Conservation (phyloP, 2,888 invertebrate species). For the Pristionchus mayeri region DNA sequence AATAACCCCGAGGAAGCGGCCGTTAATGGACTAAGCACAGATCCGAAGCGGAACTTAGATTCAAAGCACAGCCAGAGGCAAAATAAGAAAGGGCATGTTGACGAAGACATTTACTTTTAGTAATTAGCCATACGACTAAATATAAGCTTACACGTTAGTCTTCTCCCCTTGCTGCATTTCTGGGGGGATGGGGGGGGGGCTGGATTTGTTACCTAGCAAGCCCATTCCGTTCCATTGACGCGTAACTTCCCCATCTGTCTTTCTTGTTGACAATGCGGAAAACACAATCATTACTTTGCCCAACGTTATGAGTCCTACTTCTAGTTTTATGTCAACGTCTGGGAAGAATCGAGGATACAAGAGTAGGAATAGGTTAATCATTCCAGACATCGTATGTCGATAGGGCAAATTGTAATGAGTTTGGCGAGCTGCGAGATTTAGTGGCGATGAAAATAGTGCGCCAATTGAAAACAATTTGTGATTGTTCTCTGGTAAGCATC, state of each 20-base stretch:
- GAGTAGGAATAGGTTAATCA: background rate
- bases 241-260: background rate
- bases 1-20: too few relatives aligned
- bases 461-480: background rate
- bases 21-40: too few relatives aligned
- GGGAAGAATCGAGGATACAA: background rate
- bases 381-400: too few relatives aligned
- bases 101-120: too few relatives aligned
- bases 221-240: background rate
- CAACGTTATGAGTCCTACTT: background rate
- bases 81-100: too few relatives aligned
- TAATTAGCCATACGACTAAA: too few relatives aligned
- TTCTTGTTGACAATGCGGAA: background rate
- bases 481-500: background rate
- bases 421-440: background rate
- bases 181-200: too few relatives aligned
- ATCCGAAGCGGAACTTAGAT: too few relatives aligned
- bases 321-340: background rate
- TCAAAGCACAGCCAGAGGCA: too few relatives aligned
- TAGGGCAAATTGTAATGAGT: background rate
- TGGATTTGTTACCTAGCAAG: too few relatives aligned
- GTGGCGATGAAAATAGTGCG: background rate
- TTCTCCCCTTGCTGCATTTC: too few relatives aligned
- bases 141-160: too few relatives aligned
- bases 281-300: slow-evolving; percentile 1